These are phyloP conservation scores for Orgyia antiqua DNA, from an alignment of 2,888 invertebrate genomes.

Conservation along the genomic window DNA sequence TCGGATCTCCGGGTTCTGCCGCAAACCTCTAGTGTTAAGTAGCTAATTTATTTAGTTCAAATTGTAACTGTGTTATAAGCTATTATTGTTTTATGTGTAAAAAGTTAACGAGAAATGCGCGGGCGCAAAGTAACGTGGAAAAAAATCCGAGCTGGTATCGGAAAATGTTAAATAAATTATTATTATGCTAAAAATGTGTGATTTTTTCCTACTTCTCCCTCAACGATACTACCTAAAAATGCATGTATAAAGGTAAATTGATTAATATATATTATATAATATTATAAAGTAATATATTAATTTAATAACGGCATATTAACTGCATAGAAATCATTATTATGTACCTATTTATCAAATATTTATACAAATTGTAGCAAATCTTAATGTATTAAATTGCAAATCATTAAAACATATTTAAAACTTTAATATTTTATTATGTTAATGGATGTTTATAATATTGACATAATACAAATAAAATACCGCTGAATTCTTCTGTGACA, in stretches of 20 bases:
- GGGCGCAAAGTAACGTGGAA: conserved; percentile 19
- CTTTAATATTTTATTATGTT: too few species aligned
- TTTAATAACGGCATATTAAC: too few species aligned
- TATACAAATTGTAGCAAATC: too few species aligned
- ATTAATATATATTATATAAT: too few species aligned
- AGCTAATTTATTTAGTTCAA: conserved; percentile 15
- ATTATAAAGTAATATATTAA: too few species aligned
- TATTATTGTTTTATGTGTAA: conserved; percentile 13
- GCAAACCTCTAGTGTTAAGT: conserved; percentile 10
- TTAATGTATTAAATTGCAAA: too few species aligned
- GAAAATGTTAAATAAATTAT: conserved; percentile 16
- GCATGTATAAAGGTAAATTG: neutral
- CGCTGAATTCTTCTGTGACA: too few species aligned
- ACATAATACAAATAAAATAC: too few species aligned
- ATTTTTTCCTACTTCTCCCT: conserved; percentile 8
- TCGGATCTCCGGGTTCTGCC: neutral
- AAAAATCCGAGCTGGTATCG: conserved; percentile 23
- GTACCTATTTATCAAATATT: too few species aligned
- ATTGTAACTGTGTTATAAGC: conserved; percentile 5
- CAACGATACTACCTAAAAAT: neutral
- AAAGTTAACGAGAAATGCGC: conserved; percentile 15
- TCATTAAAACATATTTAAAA: too few species aligned
- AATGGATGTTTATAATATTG: too few species aligned
- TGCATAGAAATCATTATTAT: too few species aligned
- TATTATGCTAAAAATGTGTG: conserved; percentile 8